Evolutionary conservation across 2,113 vertebrate species (phyloP), one percentile per base, ranked within the genome.

Genomic region (Xiphorhynchus elegans): DNA sequence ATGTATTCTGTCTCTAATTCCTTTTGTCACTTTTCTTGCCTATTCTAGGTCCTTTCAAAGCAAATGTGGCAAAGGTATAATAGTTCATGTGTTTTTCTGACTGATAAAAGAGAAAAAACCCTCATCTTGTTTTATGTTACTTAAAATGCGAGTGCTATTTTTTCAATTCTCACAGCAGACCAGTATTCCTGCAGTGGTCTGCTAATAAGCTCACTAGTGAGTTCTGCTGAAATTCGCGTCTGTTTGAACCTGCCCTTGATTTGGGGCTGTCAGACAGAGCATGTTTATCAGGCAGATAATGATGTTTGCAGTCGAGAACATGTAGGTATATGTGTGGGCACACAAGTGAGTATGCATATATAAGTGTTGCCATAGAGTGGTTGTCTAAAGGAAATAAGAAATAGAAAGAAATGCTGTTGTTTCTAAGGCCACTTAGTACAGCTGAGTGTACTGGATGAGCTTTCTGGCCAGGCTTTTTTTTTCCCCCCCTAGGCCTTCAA

Each of bases 141-240:
- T 97, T 97, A 96, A 96, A 94, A 97, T 97, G 91, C 87, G 91
- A 96, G 85, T 87, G 84, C 85, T 96, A 64, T 96, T 96, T 96
- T 86, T 60, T 68, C 73, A 85, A 91, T 97, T 96, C 94, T 97
- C 93, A 96, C 78, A 88, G 94, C 90, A 96, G 76, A 94, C 68
- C 92, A 88, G 60, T 85, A 62, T 85, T 93, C 73, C 85, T 94
- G 92, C 94, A 91, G 68, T 78, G 59, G 53, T 70, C 84, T 95
- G 78, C 90, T 96, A 97, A 95, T 92, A 95, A 93, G 84, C 95
- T 96, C 94, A 91, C 81, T 92, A 92, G 76, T 97, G 95, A 95
- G 83, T 96, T 95, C 77, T 93, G 85, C 93, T 93, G 94, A 85
- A 96, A 79, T 77, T 87, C n/a, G 7, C 64, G 92, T 90, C 84